phyloP scores from a whole-genome alignment of 1,140 invertebrate species.

The Zaprionus taronus region DNA sequence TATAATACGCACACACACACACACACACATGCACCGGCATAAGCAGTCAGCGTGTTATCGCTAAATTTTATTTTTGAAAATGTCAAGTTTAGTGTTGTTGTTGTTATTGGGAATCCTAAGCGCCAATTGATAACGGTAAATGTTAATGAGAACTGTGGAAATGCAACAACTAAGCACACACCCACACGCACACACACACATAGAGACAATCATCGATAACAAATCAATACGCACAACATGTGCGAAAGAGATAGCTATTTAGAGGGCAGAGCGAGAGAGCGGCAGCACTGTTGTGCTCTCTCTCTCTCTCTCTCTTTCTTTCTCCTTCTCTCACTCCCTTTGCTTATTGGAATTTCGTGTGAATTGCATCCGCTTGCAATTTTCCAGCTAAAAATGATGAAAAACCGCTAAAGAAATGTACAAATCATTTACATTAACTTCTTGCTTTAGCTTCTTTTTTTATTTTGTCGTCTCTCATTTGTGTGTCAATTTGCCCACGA shows the following conservation, averaged over 20 bases:
- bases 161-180: slow-evolving; percentile 40
- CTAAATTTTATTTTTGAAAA: slow-evolving; percentile 35
- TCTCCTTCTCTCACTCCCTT: background rate
- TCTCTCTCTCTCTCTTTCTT: background rate
- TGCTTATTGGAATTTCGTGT: slow-evolving; percentile 27
- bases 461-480: slow-evolving; percentile 19
- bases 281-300: background rate
- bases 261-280: background rate
- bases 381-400: slow-evolving; percentile 22
- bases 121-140: slow-evolving; percentile 38
- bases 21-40: slow-evolving; percentile 1
- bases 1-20: background rate
- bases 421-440: background rate
- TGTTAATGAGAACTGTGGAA: slow-evolving; percentile 42
- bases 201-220: slow-evolving; percentile 24
- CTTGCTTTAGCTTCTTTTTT: background rate
- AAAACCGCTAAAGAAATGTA: background rate
- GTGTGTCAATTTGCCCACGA: slow-evolving; percentile 21
- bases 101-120: slow-evolving; percentile 31
- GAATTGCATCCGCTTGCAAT: slow-evolving; percentile 30
- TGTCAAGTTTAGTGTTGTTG: slow-evolving; percentile 25
- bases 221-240: slow-evolving; percentile 38
- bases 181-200: slow-evolving; percentile 5
- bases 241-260: background rate
- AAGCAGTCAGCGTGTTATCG: slow-evolving; percentile 33